Percentiles rank a stretch among this genome's conserved stretches.
These are phyloP conservation scores for Saguinus imperator DNA, from an alignment of 2,113 vertebrate genomes.

Conservation along the genomic window DNA sequence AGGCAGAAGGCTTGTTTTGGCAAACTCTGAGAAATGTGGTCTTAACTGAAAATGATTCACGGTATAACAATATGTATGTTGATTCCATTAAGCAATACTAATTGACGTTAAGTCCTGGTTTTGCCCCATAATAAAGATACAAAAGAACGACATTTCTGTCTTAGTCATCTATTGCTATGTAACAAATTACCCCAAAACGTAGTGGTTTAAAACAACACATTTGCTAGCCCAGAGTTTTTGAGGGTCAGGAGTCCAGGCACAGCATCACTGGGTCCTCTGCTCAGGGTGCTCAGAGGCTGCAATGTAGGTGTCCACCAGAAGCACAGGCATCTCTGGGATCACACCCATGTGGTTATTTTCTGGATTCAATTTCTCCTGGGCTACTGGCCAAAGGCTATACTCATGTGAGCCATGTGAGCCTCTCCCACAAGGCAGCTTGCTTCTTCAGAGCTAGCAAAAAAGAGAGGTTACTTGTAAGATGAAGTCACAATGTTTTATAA, in stretches of 20 bases:
- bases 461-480: not conserved
- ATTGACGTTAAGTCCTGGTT: not conserved
- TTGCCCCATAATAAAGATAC: not conserved
- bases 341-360: not conserved
- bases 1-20: slow-evolving; percentile 84
- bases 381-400: not conserved
- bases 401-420: not conserved
- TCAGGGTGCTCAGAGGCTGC: not conserved
- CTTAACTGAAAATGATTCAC: slow-evolving; percentile 79
- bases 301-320: not conserved
- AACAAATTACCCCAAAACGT: not conserved
- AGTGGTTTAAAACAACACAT: not conserved
- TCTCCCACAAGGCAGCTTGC: not conserved
- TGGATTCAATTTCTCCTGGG: not conserved
- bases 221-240: not conserved
- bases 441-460: not conserved
- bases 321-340: not conserved
- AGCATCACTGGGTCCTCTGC: not conserved
- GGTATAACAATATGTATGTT: slow-evolving; percentile 67
- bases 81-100: slow-evolving; percentile 55
- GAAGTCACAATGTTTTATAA: not conserved
- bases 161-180: not conserved
- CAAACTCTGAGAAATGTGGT: slow-evolving; percentile 89
- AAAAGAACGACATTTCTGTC: not conserved
- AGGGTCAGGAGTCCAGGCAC: not conserved